Conservation (phyloP, 2,113 vertebrate species). For the Saguinus midas region DNA sequence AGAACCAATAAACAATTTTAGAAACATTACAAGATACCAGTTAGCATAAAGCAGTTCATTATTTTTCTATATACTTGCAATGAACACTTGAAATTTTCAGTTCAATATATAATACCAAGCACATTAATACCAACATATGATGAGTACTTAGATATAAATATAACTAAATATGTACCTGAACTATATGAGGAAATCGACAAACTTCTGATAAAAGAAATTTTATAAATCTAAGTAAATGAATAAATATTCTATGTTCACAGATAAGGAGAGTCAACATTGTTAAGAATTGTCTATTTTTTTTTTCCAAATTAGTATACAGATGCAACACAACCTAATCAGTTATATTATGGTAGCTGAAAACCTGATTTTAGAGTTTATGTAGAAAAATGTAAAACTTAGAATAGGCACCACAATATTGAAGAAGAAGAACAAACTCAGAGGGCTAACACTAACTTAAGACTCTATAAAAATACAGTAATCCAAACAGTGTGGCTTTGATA, state of each 20-base stretch:
- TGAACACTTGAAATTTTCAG: background rate
- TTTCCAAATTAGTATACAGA: background rate
- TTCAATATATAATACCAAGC: background rate
- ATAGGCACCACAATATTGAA: too few relatives aligned
- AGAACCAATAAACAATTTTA: background rate
- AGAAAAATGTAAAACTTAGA: background rate
- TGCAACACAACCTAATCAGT: background rate
- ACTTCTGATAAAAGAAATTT: too few relatives aligned
- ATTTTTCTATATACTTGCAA: background rate
- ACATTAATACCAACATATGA: background rate
- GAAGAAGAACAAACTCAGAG: too few relatives aligned
- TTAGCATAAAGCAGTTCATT: background rate
- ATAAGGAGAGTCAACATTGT: too few relatives aligned
- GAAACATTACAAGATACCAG: background rate
- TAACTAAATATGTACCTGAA: background rate
- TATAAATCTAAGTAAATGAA: too few relatives aligned
- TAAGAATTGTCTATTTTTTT: background rate
- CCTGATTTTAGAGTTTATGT: background rate
- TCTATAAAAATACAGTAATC: too few relatives aligned
- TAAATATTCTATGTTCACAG: too few relatives aligned
- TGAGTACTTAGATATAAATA: background rate
- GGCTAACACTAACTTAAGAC: too few relatives aligned
- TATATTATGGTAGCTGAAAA: background rate
- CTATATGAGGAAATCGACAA: too few relatives aligned
- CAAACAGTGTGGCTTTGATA: too few relatives aligned